A percentile compares a stretch with the other conserved stretches of the same genome.
These are phyloP conservation scores for Thamnophis elegans DNA, from an alignment of 2,797 vertebrate species.

Conservation along the genomic window DNA sequence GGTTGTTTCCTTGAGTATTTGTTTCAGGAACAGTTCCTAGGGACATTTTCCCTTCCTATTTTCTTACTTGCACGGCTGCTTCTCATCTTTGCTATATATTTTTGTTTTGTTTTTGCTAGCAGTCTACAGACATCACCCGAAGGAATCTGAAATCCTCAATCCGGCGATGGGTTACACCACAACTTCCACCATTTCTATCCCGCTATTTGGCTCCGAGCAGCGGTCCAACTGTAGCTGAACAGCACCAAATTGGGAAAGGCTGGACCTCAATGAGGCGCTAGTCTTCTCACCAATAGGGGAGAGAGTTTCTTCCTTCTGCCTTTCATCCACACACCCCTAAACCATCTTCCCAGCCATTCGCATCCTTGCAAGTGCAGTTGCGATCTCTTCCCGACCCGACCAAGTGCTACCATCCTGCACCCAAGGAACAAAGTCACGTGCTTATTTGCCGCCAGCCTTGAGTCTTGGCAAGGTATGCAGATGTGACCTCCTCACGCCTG, in stretches of 20 bases:
- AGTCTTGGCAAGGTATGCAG: background rate
- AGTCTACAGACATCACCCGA: too few species aligned
- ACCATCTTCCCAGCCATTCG: background rate
- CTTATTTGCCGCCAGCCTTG: background rate
- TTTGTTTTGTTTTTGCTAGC: background rate
- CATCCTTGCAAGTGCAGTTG: background rate
- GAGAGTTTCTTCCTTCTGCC: background rate
- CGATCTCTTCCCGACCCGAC: background rate
- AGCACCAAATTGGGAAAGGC: background rate
- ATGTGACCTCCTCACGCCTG: too few species aligned
- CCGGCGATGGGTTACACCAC: background rate
- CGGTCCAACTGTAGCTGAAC: background rate
- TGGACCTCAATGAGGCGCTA: background rate
- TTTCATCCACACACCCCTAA: too few species aligned
- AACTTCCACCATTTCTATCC: background rate
- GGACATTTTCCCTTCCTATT: background rate
- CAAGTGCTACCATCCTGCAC: background rate
- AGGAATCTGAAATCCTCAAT: background rate
- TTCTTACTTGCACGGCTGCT: background rate
- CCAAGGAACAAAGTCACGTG: background rate
- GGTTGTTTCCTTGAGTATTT: background rate
- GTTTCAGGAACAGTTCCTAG: background rate
- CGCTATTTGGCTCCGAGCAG: background rate
- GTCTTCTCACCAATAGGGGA: too few species aligned
- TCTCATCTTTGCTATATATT: too few species aligned